Base-by-base conservation (phyloP, 2,888 invertebrate species). In the Esperia sulphurella region DNA sequence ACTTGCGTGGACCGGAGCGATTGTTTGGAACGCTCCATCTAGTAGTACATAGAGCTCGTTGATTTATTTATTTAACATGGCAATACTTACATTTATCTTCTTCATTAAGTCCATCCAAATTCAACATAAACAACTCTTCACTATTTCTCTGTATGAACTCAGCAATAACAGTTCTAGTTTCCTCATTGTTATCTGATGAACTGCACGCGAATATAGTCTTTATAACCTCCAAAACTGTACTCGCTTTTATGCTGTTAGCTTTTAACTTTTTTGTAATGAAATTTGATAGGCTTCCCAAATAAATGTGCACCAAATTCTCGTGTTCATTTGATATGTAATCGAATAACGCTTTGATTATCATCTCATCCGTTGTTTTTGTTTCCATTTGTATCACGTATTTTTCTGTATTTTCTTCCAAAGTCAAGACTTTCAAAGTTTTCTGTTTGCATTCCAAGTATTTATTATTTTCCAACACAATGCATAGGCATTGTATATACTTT, bases 261-360 rank as follows among this genome's bases (percentile, higher is more conserved):
- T 48, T 54, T 9, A 80, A 28, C 45, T 59, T 64, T 7, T 55
- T 53, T 7, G 61, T 57, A 0, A 83, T 59, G 28, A 71, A 80
- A 33, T 66, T 65, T 1, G 71, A 57, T 0, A 84, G 54, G 50
- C 79, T 74, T 28, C 70, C 59, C 49, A 88, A 64, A 55, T 82
- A 86, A 12, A 83, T 65, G 55, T 77, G 77, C 1, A 70, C 80
- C 9, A 83, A 46, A 48, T 68, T 81, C 40, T 84, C 84, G 40
- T 77, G 79, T 48, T 77, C 80, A 8, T 56, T 68, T 13, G 71
- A 58, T 0, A 81, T 59, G 2, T 55, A 71, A 1, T 76, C 53
- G 3, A 81, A 50, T 1, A 85, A 56, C 41, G 63, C 68, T 0
- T 52, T 41, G 4, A 82, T 49, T 0, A 82, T 51, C 8, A 55